Base-by-base conservation (phyloP, 1,140 invertebrate species). In the Formica selysi region DNA sequence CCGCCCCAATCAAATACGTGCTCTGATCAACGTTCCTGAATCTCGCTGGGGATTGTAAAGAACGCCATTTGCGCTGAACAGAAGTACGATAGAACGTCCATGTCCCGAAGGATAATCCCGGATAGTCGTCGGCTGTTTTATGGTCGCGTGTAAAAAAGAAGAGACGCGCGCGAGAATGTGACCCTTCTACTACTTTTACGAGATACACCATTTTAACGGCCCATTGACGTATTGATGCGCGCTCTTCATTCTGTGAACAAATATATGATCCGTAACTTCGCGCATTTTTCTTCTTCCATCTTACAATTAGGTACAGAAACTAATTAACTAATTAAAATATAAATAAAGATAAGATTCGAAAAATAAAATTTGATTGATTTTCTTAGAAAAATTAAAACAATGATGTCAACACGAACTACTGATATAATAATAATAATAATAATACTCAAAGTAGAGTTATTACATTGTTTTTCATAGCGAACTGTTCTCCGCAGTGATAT, bases 1-100 rank as follows among this genome's bases (percentile, higher is more conserved):
- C 68, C 68, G 68, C 68, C 79, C 67, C 13, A 74, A 73, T 73
- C 54, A 38, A 48, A 26, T 83, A 80, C 65, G 48, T 16, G 36
- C 51, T 51, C 48, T 3, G 48, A 51, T 19, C 5, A 32, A 38
- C 54, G 64, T 22, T 79, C 36, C 36, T 44, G 51, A 61, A 81
- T 81, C 59, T 32, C n/a, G 54, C 19, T 29, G 2, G 68, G 13
- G 29, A 61, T 61, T 8, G 68, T 83, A 83, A 83, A 83, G 73
- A 81, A 38, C 38, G 67, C 1, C 65, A 32, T 57, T 22, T 54
- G 51, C 13, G 44, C 6, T 8, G 71, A 74, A 74, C 71, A 59
- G 51, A 38, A 74, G 11, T 16, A 51, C 51, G 71, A 38, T 54
- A 38, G 38, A 61, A 61, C 41, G 54, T n/a, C 32, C 26, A 32